Evolutionary conservation across 2,797 vertebrate species (phyloP).

Genomic region (Lutjanus campechanus): DNA sequence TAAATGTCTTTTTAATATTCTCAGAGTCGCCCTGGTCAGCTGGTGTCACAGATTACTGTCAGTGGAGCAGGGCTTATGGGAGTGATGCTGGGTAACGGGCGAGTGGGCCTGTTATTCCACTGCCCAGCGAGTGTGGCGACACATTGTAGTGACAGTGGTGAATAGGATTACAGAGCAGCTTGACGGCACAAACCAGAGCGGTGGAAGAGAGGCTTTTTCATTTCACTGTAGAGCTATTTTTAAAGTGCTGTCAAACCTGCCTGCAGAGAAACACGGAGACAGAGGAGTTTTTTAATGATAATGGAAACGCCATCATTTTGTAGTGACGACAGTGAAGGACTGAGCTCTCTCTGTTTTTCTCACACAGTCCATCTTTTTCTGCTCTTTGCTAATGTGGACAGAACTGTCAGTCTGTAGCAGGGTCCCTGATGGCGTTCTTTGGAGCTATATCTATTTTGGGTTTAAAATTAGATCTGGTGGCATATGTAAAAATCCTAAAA

Average conservation of each 20-base stretch:
- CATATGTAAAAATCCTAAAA: not conserved
- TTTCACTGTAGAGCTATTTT: constrained; percentile 60
- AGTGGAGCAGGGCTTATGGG: constrained; percentile 17
- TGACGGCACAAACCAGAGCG: constrained; percentile 51
- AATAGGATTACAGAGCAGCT: constrained; percentile 67
- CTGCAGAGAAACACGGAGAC: constrained; percentile 18
- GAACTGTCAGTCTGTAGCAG: not conserved
- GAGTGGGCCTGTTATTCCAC: constrained; percentile 29
- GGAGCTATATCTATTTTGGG: not conserved
- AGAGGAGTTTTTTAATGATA: constrained; percentile 33
- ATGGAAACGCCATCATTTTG: constrained; percentile 7
- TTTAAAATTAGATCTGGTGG: not conserved
- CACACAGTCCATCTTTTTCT: not conserved
- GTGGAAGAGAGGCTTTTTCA: constrained; percentile 47
- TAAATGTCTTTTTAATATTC: constrained; percentile 24
- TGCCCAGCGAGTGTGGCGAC: constrained; percentile 40
- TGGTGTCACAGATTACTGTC: constrained; percentile 41
- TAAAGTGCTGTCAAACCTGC: constrained; percentile 50
- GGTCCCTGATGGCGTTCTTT: not conserved
- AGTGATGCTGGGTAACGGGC: constrained; percentile 21
- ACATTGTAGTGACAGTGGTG: constrained; percentile 48
- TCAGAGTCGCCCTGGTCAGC: constrained; percentile 11
- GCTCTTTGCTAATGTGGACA: not conserved
- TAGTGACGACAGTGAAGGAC: constrained; percentile 27
- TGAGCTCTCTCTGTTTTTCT: constrained; percentile 11